Evolutionary conservation across 2,113 vertebrate species (phyloP).

Genomic region (Falco punctatus): DNA sequence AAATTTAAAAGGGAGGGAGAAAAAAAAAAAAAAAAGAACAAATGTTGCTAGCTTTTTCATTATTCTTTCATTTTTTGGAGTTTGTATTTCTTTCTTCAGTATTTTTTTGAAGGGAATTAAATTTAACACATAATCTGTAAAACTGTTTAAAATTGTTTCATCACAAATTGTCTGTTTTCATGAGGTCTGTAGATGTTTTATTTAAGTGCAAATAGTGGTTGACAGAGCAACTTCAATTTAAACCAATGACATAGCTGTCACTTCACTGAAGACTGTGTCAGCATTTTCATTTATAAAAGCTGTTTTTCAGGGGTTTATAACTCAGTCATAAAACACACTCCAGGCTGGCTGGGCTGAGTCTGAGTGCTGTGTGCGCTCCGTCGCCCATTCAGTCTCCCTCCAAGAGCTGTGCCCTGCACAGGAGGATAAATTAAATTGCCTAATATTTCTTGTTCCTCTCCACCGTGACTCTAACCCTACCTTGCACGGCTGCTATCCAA

Average conservation of each 20-base stretch:
- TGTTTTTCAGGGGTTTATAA: conserved; percentile 7
- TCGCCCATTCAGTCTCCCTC: background rate
- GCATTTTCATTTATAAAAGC: conserved; percentile 19
- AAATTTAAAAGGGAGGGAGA: background rate
- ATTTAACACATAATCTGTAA: background rate
- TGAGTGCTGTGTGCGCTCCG: background rate
- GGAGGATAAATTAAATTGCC: background rate
- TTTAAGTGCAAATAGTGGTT: background rate
- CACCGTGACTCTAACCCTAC: background rate
- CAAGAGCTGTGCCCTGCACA: background rate
- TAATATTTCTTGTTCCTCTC: background rate
- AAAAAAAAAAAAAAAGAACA: background rate
- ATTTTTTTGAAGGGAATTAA: background rate
- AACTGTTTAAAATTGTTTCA: background rate
- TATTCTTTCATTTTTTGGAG: rapidly evolving
- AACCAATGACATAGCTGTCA: background rate
- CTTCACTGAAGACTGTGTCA: background rate
- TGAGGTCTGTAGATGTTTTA: background rate
- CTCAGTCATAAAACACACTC: background rate
- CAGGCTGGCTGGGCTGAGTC: background rate
- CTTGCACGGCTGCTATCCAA: background rate
- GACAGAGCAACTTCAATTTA: conserved; percentile 22
- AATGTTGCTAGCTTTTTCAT: background rate
- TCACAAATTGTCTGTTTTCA: background rate
- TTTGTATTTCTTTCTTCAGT: background rate